These are phyloP conservation scores for Bubalus kerabau DNA, from an alignment of 2,113 vertebrate species.

Conservation along the genomic window DNA sequence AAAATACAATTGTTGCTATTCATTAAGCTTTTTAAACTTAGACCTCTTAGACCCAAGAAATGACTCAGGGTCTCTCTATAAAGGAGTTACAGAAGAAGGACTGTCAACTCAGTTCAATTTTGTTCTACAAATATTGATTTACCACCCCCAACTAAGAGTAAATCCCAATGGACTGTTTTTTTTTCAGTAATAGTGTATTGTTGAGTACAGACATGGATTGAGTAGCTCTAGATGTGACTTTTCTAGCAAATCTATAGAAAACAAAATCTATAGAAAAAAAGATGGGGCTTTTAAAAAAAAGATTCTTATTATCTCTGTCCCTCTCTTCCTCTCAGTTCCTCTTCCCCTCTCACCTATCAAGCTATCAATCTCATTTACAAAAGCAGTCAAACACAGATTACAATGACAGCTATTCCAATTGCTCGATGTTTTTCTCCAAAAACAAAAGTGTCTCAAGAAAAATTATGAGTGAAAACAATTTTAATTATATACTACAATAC, in stretches of 20 bases:
- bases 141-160: background rate
- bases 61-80: background rate
- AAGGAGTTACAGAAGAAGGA: background rate
- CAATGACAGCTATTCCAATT: background rate
- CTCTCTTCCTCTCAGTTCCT: background rate
- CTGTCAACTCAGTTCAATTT: background rate
- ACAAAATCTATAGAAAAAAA: background rate
- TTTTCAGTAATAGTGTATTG: background rate
- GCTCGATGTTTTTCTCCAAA: background rate
- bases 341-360: background rate
- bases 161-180: slow-evolving; percentile 7
- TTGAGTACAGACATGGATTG: background rate
- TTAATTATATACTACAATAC: background rate
- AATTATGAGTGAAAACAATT: slow-evolving; percentile 7
- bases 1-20: background rate
- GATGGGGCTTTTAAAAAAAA: background rate
- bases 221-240: background rate
- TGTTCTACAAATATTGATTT: slow-evolving; percentile 1
- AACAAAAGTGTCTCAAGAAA: background rate
- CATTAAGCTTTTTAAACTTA: background rate
- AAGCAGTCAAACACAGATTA: background rate
- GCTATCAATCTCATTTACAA: background rate
- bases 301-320: background rate
- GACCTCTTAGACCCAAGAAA: background rate
- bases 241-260: background rate